phyloP scores from a whole-genome alignment of 2,888 invertebrate species.

The Lampropteryx suffumata region DNA sequence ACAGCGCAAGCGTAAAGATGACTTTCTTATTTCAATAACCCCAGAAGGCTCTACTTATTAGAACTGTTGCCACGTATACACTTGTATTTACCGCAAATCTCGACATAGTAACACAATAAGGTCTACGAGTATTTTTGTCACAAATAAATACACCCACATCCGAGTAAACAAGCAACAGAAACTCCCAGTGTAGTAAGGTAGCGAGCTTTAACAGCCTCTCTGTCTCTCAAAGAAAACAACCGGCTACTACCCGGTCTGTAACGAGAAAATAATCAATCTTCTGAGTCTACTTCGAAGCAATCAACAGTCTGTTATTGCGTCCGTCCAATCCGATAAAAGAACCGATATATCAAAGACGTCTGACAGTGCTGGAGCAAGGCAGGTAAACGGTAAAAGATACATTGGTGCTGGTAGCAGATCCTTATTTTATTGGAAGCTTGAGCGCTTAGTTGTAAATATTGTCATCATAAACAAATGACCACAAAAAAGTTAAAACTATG shows the following conservation, averaged over 20 bases:
- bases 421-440: too few species aligned
- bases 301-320: slow-evolving; percentile 81
- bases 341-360: slow-evolving; percentile 82
- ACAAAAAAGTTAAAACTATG: too few species aligned
- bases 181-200: slow-evolving; percentile 11
- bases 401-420: too few species aligned
- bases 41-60: too few species aligned
- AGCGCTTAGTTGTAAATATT: too few species aligned
- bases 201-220: slow-evolving; percentile 12
- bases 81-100: background rate
- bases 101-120: background rate
- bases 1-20: too few species aligned
- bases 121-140: background rate
- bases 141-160: slow-evolving; percentile 5
- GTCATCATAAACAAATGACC: too few species aligned
- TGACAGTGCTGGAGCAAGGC: slow-evolving; percentile 15
- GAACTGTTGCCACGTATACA: too few species aligned
- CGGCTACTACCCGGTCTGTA: slow-evolving; percentile 53
- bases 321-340: slow-evolving; percentile 80
- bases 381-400: background rate
- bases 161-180: slow-evolving; percentile 10
- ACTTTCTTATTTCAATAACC: too few species aligned
- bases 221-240: slow-evolving; percentile 53
- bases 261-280: slow-evolving; percentile 82
- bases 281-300: slow-evolving; percentile 79